These are phyloP conservation scores for Poeciliopsis prolifica DNA, from an alignment of 2,113 vertebrate genomes.

Conservation along the genomic window DNA sequence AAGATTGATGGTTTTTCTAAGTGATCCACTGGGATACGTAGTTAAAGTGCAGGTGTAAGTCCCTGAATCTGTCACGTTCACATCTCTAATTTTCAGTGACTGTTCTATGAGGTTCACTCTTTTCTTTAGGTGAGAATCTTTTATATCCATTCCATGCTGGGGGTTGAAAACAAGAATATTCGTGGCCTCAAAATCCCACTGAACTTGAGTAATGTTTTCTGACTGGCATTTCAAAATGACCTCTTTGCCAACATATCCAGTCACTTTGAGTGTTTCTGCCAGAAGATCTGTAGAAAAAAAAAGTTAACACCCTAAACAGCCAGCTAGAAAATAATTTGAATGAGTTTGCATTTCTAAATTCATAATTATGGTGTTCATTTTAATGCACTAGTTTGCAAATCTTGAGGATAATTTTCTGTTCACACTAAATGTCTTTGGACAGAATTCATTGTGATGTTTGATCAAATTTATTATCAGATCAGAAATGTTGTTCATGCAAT, in stretches of 20 bases:
- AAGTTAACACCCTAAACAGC: neutral
- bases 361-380: neutral
- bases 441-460: too few species aligned
- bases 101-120: conserved; percentile 50
- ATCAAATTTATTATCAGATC: too few species aligned
- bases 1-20: conserved; percentile 60
- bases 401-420: too few species aligned
- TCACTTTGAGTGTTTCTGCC: conserved; percentile 63
- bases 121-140: conserved; percentile 13
- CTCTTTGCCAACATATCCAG: conserved; percentile 48
- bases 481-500: too few species aligned
- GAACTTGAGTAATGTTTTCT: fast-evolving
- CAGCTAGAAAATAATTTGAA: too few species aligned
- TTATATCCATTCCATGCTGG: neutral
- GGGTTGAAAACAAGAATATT: conserved; percentile 59
- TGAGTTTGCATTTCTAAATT: neutral
- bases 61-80: conserved; percentile 72
- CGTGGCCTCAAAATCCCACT: conserved; percentile 64
- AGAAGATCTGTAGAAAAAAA: conserved; percentile 24
- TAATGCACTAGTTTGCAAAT: too few species aligned
- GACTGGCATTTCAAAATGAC: conserved; percentile 67
- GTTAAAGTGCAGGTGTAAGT: conserved; percentile 73
- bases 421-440: too few species aligned
- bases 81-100: conserved; percentile 66
- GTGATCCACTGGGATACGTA: conserved; percentile 72